Conservation (phyloP, 2,797 vertebrate species). For the Cuculus canorus region DNA sequence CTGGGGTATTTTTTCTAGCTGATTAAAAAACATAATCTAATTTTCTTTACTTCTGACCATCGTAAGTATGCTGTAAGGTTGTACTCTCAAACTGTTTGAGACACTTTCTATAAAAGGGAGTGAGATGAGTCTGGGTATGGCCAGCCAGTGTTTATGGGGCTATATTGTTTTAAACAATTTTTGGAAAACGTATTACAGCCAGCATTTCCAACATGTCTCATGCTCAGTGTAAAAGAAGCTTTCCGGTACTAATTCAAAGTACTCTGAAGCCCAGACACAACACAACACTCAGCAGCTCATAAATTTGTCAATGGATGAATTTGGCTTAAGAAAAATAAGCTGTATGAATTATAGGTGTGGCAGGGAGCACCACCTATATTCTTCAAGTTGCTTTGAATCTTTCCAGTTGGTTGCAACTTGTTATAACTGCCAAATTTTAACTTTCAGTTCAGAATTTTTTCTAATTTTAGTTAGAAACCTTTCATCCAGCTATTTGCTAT, state of each 20-base stretch:
- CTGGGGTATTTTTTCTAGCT: not conserved
- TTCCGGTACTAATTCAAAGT: conserved; percentile 58
- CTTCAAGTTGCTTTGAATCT: conserved; percentile 25
- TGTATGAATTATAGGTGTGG: conserved; percentile 56
- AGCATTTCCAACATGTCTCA: conserved; percentile 42
- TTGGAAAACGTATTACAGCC: conserved; percentile 19
- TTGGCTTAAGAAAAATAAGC: conserved; percentile 64
- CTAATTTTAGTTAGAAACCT: conserved; percentile 47
- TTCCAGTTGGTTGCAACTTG: conserved; percentile 28
- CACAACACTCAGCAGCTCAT: conserved; percentile 65
- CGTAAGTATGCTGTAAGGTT: not conserved
- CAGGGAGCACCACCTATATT: conserved; percentile 57
- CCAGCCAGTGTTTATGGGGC: conserved; percentile 25
- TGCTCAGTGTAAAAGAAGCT: conserved; percentile 39
- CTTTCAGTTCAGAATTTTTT: not conserved
- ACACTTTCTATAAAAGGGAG: not conserved
- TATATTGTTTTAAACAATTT: conserved; percentile 46
- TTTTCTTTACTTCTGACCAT: not conserved
- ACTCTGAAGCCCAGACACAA: conserved; percentile 60
- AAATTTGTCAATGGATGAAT: conserved; percentile 70
- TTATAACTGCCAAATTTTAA: conserved; percentile 19
- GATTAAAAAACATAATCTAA: not conserved
- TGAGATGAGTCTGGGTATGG: not conserved
- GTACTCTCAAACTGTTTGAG: not conserved
- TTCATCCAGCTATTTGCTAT: conserved; percentile 40